phyloP scores from a whole-genome alignment of 2,113 vertebrate species.

The Alexandromys fortis region DNA sequence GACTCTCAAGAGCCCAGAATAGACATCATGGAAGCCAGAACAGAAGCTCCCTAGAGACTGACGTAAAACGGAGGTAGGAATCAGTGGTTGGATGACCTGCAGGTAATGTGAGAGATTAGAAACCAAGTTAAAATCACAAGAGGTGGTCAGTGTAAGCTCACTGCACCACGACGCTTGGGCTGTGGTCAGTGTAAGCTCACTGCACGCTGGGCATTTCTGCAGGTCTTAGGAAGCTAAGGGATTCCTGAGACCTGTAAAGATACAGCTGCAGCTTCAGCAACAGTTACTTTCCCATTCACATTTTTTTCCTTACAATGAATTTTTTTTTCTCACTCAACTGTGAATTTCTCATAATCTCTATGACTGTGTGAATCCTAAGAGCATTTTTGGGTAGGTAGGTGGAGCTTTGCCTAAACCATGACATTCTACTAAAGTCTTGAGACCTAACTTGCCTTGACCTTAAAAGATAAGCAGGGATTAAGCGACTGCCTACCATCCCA shows the following conservation, averaged over 20 bases:
- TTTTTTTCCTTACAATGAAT: not conserved
- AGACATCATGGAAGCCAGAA: not conserved
- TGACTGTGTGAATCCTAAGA: not conserved
- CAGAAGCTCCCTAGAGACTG: not conserved
- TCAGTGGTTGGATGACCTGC: not conserved
- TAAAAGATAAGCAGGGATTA: not conserved
- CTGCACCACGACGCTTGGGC: accelerated
- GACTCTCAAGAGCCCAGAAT: not conserved
- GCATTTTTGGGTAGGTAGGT: not conserved
- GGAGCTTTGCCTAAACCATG: not conserved
- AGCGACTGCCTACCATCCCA: too few relatives aligned
- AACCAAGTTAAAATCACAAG: not conserved
- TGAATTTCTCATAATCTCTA: not conserved
- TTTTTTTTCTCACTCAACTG: not conserved
- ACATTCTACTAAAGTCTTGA: not conserved
- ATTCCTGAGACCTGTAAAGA: conserved; percentile 20
- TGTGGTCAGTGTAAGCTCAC: too few relatives aligned
- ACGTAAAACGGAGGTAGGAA: not conserved
- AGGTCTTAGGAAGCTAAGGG: not conserved
- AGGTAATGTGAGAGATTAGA: not conserved
- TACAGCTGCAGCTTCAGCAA: not conserved
- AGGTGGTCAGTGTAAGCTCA: too few relatives aligned
- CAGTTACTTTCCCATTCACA: not conserved
- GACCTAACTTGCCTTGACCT: not conserved
- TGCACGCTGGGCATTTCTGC: not conserved